phyloP scores from a whole-genome alignment of 1,140 invertebrate genomes.

The Drosophila tristis region DNA sequence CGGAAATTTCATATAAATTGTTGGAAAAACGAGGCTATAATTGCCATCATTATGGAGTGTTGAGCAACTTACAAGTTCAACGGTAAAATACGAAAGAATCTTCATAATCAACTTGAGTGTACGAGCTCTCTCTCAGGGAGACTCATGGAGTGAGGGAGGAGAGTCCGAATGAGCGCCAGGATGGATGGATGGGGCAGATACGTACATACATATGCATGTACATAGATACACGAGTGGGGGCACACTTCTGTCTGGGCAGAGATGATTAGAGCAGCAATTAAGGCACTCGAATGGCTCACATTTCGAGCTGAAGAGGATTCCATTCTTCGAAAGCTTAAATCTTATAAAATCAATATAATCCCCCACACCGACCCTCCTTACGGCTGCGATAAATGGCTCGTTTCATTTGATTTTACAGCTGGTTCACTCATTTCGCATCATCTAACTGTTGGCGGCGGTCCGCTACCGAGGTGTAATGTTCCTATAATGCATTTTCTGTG shows the following conservation, averaged over 20 bases:
- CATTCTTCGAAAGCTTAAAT: conserved; percentile 30
- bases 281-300: conserved; percentile 52
- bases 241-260: conserved; percentile 29
- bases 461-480: conserved; percentile 45
- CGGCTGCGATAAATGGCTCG: conserved; percentile 54
- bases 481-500: conserved; percentile 70
- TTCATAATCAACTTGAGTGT: conserved; percentile 68
- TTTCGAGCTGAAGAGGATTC: conserved; percentile 19
- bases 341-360: conserved; percentile 46
- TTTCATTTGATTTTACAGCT: conserved; percentile 65
- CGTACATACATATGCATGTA: too few species aligned
- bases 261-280: conserved; percentile 78
- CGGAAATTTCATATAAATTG: conserved; percentile 80
- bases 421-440: conserved; percentile 26
- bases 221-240: conserved; percentile 12
- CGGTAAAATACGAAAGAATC: conserved; percentile 46
- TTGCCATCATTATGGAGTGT: conserved; percentile 84
- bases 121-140: background rate
- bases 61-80: conserved; percentile 71
- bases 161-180: background rate
- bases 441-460: background rate
- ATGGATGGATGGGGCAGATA: too few species aligned
- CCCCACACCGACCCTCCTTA: background rate
- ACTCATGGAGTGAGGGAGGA: background rate
- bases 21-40: conserved; percentile 84